A percentile compares a stretch with the other conserved stretches of the same genome.
Evolutionary conservation across 2,888 invertebrate species (phyloP).

Genomic region (Noctua pronuba): DNA sequence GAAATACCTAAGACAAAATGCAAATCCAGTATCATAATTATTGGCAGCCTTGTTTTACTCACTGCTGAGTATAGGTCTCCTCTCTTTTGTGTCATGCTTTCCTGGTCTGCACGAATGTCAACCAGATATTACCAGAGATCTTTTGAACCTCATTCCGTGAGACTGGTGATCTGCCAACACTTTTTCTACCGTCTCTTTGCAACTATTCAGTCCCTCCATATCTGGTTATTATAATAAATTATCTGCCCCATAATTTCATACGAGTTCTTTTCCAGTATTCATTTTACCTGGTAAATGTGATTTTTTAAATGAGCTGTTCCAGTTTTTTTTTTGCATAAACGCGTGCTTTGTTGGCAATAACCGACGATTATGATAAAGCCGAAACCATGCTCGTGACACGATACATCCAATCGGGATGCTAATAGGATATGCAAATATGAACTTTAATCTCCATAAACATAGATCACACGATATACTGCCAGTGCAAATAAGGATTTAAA

Average conservation of each 20-base stretch:
- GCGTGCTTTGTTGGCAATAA: too few species aligned
- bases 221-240: background rate
- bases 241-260: background rate
- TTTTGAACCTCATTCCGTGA: background rate
- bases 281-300: background rate
- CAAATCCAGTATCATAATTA: background rate
- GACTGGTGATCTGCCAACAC: background rate
- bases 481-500: slow-evolving; percentile 9
- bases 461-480: background rate
- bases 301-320: background rate
- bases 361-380: background rate
- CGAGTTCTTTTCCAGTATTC: background rate
- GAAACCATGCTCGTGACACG: background rate
- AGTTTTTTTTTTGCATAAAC: background rate
- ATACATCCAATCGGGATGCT: background rate
- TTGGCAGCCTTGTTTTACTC: background rate
- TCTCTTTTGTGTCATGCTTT: background rate
- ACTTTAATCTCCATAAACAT: slow-evolving; percentile 14
- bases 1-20: background rate
- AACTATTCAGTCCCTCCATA: background rate
- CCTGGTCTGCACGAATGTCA: background rate
- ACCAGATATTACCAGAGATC: background rate
- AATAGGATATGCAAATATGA: slow-evolving; percentile 26
- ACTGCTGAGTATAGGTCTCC: background rate
- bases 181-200: background rate